Evolutionary conservation across 2,797 vertebrate species (phyloP).

Genomic region (Myripristis murdjan): DNA sequence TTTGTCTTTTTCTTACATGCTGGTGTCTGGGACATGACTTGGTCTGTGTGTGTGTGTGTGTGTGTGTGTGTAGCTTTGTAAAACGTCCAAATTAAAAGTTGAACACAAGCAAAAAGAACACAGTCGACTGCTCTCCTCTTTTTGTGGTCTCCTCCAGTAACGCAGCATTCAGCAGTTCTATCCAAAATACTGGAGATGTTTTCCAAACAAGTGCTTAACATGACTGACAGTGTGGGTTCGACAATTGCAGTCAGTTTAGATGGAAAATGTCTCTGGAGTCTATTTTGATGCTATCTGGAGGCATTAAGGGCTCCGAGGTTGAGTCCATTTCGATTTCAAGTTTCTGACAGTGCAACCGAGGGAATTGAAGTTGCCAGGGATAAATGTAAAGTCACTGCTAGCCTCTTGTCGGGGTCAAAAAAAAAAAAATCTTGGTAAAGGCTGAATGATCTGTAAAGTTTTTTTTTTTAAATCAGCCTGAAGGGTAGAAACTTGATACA

Average conservation of each 20-base stretch:
- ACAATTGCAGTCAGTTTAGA: constrained; percentile 22
- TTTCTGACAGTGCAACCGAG: constrained; percentile 20
- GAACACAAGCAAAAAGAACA: constrained; percentile 11
- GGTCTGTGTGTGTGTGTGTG: too few relatives aligned
- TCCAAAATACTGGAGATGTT: constrained; percentile 19
- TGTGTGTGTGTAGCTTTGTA: background rate
- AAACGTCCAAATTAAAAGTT: background rate
- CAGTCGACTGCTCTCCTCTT: background rate
- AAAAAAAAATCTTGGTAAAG: constrained; percentile 6
- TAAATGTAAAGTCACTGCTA: constrained; percentile 23
- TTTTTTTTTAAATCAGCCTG: constrained; percentile 26
- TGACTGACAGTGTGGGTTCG: constrained; percentile 29
- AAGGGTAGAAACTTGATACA: constrained; percentile 44
- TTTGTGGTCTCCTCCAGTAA: constrained; percentile 30
- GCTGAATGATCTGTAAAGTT: constrained; percentile 22
- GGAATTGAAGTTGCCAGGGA: constrained; percentile 10
- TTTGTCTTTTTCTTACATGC: too few relatives aligned
- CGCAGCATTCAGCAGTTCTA: constrained; percentile 5
- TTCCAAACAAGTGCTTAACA: constrained; percentile 38
- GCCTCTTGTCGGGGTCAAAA: constrained; percentile 30
- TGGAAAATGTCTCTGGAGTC: constrained; percentile 16
- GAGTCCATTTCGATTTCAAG: constrained; percentile 37
- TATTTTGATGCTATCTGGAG: constrained; percentile 13
- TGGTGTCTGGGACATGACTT: background rate
- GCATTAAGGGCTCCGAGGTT: constrained; percentile 14